Conservation (phyloP, 2,888 invertebrate genomes). For the Serripes groenlandicus region DNA sequence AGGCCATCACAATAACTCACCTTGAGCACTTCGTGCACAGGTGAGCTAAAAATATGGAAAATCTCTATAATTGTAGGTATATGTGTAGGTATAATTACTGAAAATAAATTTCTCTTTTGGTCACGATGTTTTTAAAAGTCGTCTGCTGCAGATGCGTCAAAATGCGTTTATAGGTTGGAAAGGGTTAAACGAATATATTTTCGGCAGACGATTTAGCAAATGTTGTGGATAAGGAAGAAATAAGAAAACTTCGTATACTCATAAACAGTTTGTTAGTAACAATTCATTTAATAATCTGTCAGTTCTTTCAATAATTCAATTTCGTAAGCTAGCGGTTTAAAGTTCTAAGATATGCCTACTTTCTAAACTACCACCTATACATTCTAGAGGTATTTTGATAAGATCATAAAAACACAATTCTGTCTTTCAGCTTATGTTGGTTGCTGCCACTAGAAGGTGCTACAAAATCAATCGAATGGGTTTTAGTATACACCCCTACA, state of each 20-base stretch:
- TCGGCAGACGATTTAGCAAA: not conserved
- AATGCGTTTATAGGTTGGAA: not conserved
- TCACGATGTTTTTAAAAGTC: not conserved
- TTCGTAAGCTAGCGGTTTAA: not conserved
- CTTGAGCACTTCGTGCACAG: too few relatives aligned
- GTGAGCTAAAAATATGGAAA: not conserved
- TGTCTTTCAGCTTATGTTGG: slow-evolving; percentile 52
- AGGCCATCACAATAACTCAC: too few relatives aligned
- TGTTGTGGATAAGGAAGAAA: not conserved
- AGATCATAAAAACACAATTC: not conserved
- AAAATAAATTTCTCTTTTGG: not conserved
- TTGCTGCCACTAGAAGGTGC: slow-evolving; percentile 30
- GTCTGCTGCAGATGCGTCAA: not conserved
- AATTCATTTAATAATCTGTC: not conserved
- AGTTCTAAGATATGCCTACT: not conserved
- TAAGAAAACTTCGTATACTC: not conserved
- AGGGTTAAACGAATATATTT: not conserved
- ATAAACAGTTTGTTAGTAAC: not conserved
- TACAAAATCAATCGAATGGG: slow-evolving; percentile 55
- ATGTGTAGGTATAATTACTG: not conserved
- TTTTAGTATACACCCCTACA: slow-evolving; percentile 62
- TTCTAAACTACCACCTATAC: not conserved
- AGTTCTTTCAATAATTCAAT: not conserved
- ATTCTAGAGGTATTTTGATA: not conserved
- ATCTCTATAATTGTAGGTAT: not conserved